Percentiles rank a stretch among this genome's conserved stretches.
Evolutionary conservation across 2,113 vertebrate species (phyloP).

Genomic region (Furnarius figulus): DNA sequence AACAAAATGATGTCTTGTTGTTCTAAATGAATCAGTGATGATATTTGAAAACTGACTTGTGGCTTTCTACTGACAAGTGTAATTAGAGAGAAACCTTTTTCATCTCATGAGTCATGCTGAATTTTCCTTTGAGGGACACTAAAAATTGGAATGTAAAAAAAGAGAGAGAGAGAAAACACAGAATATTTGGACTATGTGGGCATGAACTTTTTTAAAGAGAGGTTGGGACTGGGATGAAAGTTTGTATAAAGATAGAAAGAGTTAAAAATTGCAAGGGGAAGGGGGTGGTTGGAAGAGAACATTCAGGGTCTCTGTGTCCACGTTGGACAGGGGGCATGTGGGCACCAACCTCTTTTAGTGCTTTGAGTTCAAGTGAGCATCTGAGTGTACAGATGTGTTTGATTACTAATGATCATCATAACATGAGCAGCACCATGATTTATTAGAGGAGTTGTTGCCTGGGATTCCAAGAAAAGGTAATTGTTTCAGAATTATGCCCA

Average conservation of each 20-base stretch:
- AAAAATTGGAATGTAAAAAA: neutral
- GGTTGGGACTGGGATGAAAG: neutral
- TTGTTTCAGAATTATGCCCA: conserved; percentile 4
- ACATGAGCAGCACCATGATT: neutral
- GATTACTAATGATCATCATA: neutral
- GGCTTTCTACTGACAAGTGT: neutral
- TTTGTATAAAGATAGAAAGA: neutral
- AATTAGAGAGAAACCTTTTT: neutral
- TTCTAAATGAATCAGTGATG: neutral
- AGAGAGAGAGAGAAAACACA: accelerated
- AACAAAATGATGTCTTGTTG: accelerated
- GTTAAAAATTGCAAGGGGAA: neutral
- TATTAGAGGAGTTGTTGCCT: neutral
- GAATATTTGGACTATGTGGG: neutral
- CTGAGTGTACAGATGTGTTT: conserved; percentile 13
- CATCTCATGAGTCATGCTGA: neutral
- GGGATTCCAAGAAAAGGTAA: conserved; percentile 42
- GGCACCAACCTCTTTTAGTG: neutral
- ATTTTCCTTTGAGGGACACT: neutral
- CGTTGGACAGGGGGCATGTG: neutral
- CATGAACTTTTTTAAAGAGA: neutral
- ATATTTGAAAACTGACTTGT: neutral
- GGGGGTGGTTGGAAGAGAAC: neutral
- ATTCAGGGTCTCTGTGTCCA: neutral
- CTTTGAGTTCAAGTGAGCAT: neutral